Percentiles rank a stretch among this genome's conserved stretches.
Evolutionary conservation across 2,888 invertebrate genomes (phyloP).

Genomic region (Homarus gammarus): DNA sequence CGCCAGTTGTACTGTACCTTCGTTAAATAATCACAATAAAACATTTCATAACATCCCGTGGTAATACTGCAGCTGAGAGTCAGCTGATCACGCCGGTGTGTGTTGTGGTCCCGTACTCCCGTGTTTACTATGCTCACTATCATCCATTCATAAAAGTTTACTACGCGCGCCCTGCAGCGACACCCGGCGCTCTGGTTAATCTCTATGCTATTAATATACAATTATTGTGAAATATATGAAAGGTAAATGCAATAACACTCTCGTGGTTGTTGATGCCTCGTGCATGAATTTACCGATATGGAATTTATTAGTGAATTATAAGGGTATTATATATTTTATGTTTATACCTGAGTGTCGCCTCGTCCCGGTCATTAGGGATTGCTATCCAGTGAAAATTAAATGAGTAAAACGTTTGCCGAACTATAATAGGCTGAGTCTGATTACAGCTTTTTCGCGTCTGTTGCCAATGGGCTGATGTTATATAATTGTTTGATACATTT

Average conservation of each 20-base stretch:
- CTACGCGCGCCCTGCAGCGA: not conserved
- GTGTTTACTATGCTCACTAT: not conserved
- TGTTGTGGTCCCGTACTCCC: not conserved
- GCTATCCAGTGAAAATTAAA: no score
- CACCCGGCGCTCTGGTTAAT: not conserved
- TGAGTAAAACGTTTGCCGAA: no score
- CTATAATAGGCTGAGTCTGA: no score
- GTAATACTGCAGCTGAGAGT: no score
- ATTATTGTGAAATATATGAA: slow-evolving; percentile 45
- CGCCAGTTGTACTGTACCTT: no score
- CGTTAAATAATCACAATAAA: no score
- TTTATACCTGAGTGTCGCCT: not conserved
- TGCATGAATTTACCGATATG: not conserved
- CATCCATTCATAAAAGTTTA: not conserved
- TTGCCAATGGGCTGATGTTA: no score
- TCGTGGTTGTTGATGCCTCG: not conserved
- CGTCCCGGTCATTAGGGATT: no score
- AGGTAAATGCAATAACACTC: slow-evolving; percentile 40
- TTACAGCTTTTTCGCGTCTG: no score
- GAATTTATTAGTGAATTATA: not conserved
- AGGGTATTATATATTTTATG: not conserved
- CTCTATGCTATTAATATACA: slow-evolving; percentile 43
- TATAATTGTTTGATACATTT: no score
- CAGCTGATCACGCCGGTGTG: not conserved
- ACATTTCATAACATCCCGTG: no score